Base-by-base conservation (phyloP, 2,113 vertebrate species). In the Nicator chloris region DNA sequence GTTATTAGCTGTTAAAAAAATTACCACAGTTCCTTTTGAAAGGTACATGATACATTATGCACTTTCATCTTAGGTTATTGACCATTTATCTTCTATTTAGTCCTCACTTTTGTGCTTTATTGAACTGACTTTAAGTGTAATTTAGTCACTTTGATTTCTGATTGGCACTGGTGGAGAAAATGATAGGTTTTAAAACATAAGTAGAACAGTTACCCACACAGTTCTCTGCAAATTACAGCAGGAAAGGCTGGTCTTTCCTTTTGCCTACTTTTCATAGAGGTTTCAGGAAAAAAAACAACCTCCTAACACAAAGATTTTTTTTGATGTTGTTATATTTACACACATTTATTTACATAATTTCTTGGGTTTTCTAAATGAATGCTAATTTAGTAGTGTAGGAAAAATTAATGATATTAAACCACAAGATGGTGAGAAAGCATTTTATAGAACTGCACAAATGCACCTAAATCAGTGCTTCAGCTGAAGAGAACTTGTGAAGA, bases 61-160 rank as follows among this genome's bases (percentile, higher is more conserved):
- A 60, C 59, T 66, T 92, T 73, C 21, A 72, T 73, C 89, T 95
- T 63, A 44, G 20, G 31, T 57, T 90, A 92, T 33, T 84, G 76
- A 71, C 30, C n/a, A 70, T 65, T 79, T 33, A 59, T 66, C 82
- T 81, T 35, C 49, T 82, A 63, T 77, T 90, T 60, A 84, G 16
- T 28, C 27, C 9, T 31, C 7, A 33, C 82, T 78, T 59, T 66
- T 75, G 19, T 68, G 31, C 72, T 72, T 31, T 90, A 26, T 77
- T 70, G 63, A 88, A 45, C 19, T 39, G 47, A 71, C 75, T 90
- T 86, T 90, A 66, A 59, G 28, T 73, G 61, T 71, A 65, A 50
- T 87, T 90, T 53, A 78, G 57, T 78, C 5, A 73, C 89, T 82
- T 95, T 88, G 53, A 90, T 92, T 93, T 84, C 50, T 82, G 39